Evolutionary conservation across 2,888 invertebrate genomes (phyloP).

Genomic region (Loripinus fragilis): DNA sequence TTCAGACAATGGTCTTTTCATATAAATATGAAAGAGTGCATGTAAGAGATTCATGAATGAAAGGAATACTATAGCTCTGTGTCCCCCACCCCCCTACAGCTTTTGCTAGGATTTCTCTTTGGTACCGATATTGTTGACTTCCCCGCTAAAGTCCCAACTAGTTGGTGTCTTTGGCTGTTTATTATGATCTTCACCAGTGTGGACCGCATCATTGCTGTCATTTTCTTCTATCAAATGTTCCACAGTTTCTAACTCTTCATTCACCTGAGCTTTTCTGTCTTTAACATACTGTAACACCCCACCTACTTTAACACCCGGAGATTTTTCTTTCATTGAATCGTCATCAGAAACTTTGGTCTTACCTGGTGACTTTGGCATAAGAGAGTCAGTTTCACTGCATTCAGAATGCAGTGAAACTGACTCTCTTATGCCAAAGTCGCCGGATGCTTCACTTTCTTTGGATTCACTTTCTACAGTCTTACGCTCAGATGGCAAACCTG

Average conservation of each 20-base stretch:
- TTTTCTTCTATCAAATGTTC: slow-evolving; percentile 9
- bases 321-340: neutral
- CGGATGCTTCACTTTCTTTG: neutral
- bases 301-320: slow-evolving; percentile 13
- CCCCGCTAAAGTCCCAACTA: slow-evolving; percentile 25
- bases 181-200: neutral
- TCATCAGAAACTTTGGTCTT: neutral
- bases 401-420: no score
- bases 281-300: slow-evolving; percentile 6
- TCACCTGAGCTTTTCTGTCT: slow-evolving; percentile 14
- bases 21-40: no score
- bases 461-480: slow-evolving; percentile 3
- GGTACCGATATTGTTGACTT: neutral
- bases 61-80: no score
- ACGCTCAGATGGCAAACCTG: neutral
- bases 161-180: neutral
- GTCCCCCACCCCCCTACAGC: no score
- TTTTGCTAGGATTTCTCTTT: slow-evolving; percentile 3
- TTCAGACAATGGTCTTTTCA: no score
- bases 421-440: neutral
- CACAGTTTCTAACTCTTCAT: slow-evolving; percentile 18
- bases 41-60: no score
- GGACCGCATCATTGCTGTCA: neutral
- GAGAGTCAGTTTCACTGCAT: neutral
- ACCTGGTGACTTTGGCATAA: neutral